phyloP scores from a whole-genome alignment of 2,113 vertebrate species.

The Centrocercus urophasianus region DNA sequence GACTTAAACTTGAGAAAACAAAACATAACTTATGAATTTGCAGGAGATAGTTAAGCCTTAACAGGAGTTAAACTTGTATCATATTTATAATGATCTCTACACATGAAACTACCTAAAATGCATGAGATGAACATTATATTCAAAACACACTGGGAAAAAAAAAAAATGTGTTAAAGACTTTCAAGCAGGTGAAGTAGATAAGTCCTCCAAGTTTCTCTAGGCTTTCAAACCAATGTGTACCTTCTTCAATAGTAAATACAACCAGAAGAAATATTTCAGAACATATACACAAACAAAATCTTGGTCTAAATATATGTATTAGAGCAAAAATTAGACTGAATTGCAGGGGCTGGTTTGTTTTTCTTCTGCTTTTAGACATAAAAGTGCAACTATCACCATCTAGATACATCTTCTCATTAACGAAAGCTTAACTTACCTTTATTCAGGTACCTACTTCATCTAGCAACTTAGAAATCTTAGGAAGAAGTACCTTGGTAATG shows the following conservation, averaged over 20 bases:
- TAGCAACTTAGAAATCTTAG: background rate
- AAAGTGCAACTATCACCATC: background rate
- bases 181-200: background rate
- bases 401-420: background rate
- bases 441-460: background rate
- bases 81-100: background rate
- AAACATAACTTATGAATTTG: background rate
- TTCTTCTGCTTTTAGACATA: background rate
- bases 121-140: background rate
- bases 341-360: background rate
- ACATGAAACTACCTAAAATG: background rate
- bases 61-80: background rate
- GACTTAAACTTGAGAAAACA: background rate
- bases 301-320: background rate
- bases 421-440: conserved; percentile 39
- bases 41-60: background rate
- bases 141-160: background rate
- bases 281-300: background rate
- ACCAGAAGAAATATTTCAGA: background rate
- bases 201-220: background rate
- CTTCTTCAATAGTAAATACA: background rate
- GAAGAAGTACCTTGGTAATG: background rate
- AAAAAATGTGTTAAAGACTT: background rate
- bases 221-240: background rate
- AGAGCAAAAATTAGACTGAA: background rate